Percentiles rank a stretch among this genome's conserved stretches.
phyloP scores from a whole-genome alignment of 2,797 vertebrate species.

The Malurus leucopterus region DNA sequence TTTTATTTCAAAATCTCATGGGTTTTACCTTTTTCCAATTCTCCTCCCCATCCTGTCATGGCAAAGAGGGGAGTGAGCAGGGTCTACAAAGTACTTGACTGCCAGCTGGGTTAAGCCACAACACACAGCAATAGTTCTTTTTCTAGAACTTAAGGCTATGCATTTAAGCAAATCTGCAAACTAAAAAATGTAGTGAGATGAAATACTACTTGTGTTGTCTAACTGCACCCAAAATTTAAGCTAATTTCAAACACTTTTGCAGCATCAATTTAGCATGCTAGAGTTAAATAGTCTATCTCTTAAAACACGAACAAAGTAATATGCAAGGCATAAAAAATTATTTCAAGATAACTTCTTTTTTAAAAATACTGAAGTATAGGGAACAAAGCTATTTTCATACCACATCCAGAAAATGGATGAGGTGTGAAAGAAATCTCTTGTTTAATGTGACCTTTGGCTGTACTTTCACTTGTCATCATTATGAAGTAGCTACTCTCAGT shows the following conservation, averaged over 20 bases:
- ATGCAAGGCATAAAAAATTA: not conserved
- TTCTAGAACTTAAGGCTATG: not conserved
- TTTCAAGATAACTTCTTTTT: slow-evolving; percentile 18
- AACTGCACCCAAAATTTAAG: not conserved
- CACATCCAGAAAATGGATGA: slow-evolving; percentile 45
- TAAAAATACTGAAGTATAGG: slow-evolving; percentile 23
- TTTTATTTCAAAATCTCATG: not conserved
- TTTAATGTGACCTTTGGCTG: slow-evolving; percentile 66
- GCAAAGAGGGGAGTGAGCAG: not conserved
- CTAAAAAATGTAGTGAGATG: not conserved
- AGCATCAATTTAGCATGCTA: not conserved
- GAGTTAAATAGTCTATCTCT: not conserved
- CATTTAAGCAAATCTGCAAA: slow-evolving; percentile 7
- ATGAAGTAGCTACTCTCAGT: slow-evolving; percentile 60
- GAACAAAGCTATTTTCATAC: slow-evolving; percentile 51
- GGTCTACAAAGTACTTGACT: not conserved
- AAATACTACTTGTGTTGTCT: not conserved
- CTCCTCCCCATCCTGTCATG: not conserved
- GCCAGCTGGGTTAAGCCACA: not conserved
- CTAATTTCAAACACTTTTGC: not conserved
- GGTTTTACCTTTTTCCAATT: not conserved
- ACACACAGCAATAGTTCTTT: not conserved
- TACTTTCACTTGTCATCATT: slow-evolving; percentile 70
- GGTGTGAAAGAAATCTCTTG: slow-evolving; percentile 57
- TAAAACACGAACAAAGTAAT: not conserved